These are phyloP conservation scores for Nyctibius bracteatus DNA, from an alignment of 2,113 vertebrate genomes.

Conservation along the genomic window DNA sequence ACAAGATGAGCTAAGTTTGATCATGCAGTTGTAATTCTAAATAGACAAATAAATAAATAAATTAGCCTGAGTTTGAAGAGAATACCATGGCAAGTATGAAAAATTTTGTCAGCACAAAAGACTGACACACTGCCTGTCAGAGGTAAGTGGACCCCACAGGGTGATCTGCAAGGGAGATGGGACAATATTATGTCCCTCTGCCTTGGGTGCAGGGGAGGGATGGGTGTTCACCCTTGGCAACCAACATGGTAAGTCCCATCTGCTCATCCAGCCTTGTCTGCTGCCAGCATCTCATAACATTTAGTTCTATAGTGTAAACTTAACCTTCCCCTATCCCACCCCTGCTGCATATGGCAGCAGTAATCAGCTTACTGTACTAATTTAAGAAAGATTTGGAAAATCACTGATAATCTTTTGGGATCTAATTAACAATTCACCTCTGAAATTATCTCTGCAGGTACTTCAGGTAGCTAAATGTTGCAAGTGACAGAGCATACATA, in stretches of 20 bases:
- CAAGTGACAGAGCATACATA: rapidly evolving
- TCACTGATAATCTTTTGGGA: neutral
- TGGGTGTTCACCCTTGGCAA: neutral
- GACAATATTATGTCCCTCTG: too few relatives aligned
- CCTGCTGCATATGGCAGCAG: neutral
- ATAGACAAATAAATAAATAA: neutral
- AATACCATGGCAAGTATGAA: neutral
- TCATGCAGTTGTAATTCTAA: neutral
- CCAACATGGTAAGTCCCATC: neutral
- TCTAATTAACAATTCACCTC: neutral
- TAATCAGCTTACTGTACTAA: neutral
- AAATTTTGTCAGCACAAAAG: neutral
- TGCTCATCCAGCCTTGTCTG: neutral
- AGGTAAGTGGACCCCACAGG: neutral
- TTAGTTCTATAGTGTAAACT: neutral
- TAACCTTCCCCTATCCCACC: neutral
- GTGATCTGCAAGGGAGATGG: neutral
- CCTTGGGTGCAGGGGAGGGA: too few relatives aligned
- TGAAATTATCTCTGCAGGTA: neutral
- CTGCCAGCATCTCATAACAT: neutral
- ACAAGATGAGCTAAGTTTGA: neutral
- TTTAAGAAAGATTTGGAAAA: neutral
- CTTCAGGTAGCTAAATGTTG: neutral
- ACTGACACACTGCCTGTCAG: too few relatives aligned
- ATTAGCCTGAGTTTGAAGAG: neutral